Base-by-base conservation (phyloP, 2,797 vertebrate species). In the Molossus alvarezi region DNA sequence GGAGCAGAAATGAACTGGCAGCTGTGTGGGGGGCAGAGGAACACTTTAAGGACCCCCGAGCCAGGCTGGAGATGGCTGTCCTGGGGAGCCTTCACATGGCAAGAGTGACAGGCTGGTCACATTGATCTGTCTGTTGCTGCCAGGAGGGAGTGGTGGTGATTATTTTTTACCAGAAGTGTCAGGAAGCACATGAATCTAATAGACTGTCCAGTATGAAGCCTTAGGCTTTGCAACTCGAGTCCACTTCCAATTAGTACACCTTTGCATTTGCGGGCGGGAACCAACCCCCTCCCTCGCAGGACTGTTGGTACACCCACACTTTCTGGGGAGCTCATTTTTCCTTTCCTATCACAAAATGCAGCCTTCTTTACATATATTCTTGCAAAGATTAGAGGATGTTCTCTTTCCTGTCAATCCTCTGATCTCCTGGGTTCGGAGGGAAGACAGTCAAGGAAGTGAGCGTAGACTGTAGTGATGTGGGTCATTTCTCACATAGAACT, bases 241-340 rank as follows among this genome's bases (percentile, higher is more conserved):
- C 5, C 1, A 41, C 4, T 14, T 12, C 91, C 29, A 33, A 33
- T 80, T 1, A 14, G 18, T 29, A 65, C 3, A 4, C 57, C 18
- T 21, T n/a, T 37, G 33, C 33, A 25, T 11, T 1, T 2, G 6
- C 1, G 2, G 18, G 27, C 27, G 25, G 41, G 3, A 45, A 14
- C 11, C 7, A 17, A 1, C 53, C 9, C 6, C 0, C 45, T n/a
- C 27, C 77, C 41, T 37, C 58, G 37, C 37, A 89, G 33, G 33
- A 20, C 55, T 53, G n/a, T 4, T 62, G n/a, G 41, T 10, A 15
- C 48, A 60, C 6, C 4, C 1, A 1, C 8, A 6, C 18, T 64
- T 53, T 67, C 9, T 23, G 55, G n/a, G 27, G n/a, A 58, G 15
- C 4, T 6, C 5, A 0, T 29, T 55, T 69, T 75, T n/a, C 20